Evolutionary conservation across 2,113 vertebrate species (phyloP).

Genomic region (Pithys albifrons): DNA sequence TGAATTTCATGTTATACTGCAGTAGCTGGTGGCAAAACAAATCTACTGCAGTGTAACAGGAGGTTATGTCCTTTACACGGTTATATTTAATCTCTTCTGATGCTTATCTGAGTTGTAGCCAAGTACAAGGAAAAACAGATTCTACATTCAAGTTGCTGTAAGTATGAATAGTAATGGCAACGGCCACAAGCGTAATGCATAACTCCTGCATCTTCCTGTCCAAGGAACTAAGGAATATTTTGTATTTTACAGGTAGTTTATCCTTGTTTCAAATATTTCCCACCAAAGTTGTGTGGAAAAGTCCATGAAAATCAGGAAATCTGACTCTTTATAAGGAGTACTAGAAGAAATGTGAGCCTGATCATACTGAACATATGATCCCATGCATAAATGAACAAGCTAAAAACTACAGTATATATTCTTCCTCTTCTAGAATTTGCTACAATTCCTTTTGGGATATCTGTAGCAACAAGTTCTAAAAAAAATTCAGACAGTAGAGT

Average conservation of each 20-base stretch:
- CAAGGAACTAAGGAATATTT: background rate
- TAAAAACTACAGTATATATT: background rate
- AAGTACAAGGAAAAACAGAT: conserved; percentile 15
- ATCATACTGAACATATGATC: background rate
- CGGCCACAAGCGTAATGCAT: background rate
- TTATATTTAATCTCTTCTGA: conserved; percentile 35
- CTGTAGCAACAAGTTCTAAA: background rate
- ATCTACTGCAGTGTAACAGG: background rate
- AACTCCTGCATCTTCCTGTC: background rate
- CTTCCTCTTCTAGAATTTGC: background rate
- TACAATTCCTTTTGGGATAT: background rate
- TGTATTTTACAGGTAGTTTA: background rate
- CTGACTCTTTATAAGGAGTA: background rate
- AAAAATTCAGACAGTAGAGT: background rate
- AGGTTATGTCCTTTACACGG: background rate
- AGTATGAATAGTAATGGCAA: background rate
- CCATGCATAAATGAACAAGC: background rate
- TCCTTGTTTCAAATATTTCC: background rate
- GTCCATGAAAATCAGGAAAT: background rate
- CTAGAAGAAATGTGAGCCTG: background rate
- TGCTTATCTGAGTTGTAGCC: background rate
- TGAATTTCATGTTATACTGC: background rate
- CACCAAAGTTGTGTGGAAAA: background rate
- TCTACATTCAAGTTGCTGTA: background rate
- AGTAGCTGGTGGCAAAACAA: conserved; percentile 29